phyloP scores from a whole-genome alignment of 2,797 vertebrate species.

The Huso huso region DNA sequence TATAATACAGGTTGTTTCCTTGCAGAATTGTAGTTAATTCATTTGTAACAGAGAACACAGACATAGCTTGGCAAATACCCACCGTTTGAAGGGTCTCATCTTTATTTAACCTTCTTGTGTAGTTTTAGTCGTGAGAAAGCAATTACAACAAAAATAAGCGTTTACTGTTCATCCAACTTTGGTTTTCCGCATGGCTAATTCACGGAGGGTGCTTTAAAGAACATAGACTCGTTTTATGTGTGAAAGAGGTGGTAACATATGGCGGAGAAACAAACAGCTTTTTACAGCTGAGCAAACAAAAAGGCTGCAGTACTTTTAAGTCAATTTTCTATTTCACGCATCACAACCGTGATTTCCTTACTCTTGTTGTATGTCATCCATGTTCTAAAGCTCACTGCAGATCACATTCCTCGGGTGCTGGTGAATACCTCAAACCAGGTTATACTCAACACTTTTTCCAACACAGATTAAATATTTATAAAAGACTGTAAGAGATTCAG shows the following conservation, averaged over 20 bases:
- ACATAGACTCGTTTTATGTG: conserved; percentile 32
- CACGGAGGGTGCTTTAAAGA: conserved; percentile 45
- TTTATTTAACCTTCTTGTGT: conserved; percentile 39
- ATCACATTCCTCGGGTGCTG: neutral
- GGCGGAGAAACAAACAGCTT: conserved; percentile 44
- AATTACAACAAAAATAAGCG: conserved; percentile 40
- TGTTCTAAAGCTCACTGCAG: neutral
- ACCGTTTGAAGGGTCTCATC: conserved; percentile 35
- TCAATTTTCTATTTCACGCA: conserved; percentile 28
- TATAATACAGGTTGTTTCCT: conserved; percentile 1
- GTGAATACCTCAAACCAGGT: no score
- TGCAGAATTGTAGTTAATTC: conserved; percentile 35
- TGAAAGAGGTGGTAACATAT: conserved; percentile 38
- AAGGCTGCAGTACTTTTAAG: conserved; percentile 25
- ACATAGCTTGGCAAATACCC: conserved; percentile 30
- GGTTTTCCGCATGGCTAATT: conserved; percentile 53
- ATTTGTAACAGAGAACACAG: conserved; percentile 40
- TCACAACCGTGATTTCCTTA: conserved; percentile 15
- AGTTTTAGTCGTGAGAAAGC: conserved; percentile 49
- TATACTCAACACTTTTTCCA: no score
- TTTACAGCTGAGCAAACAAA: conserved; percentile 41
- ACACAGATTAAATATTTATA: no score
- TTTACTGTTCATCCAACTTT: conserved; percentile 42
- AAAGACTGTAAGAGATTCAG: no score
- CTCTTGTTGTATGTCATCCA: neutral